phyloP scores from a whole-genome alignment of 2,888 invertebrate genomes.

The Therioaphis trifolii region DNA sequence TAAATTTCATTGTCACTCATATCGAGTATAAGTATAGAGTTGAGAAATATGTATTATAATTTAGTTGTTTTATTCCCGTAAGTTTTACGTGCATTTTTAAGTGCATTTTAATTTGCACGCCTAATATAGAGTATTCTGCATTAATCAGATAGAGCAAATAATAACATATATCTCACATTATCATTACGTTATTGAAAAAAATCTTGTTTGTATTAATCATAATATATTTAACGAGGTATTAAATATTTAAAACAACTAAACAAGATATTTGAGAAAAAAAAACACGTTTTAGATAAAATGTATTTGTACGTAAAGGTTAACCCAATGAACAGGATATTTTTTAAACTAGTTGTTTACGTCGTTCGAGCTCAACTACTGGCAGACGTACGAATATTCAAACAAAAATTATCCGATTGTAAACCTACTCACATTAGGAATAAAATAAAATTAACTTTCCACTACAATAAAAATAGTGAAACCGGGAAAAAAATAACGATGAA shows the following conservation, averaged over 20 bases:
- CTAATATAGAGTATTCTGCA: no score
- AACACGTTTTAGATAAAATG: constrained; percentile 37
- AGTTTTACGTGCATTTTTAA: no score
- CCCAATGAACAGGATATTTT: constrained; percentile 30
- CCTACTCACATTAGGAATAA: constrained; percentile 13
- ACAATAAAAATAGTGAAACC: constrained; percentile 22
- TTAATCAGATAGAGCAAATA: background rate
- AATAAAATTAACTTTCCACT: constrained; percentile 28
- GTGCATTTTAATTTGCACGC: no score
- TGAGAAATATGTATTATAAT: no score
- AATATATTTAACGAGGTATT: background rate
- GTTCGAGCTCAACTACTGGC: background rate
- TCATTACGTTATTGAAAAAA: background rate
- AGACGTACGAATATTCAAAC: constrained; percentile 10
- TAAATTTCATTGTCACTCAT: no score
- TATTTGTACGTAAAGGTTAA: constrained; percentile 25
- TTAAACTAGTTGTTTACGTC: constrained; percentile 40
- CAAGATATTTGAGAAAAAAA: constrained; percentile 24
- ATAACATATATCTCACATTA: background rate
- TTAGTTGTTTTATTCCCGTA: no score
- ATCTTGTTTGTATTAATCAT: constrained; percentile 7
- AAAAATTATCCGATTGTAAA: constrained; percentile 36
- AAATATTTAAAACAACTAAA: background rate
- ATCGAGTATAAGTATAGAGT: no score
- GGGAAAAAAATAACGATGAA: no score